Percentiles rank a stretch among this genome's conserved stretches.
These are phyloP conservation scores for Drosophila sordidapex DNA, from an alignment of 2,888 invertebrate genomes.

Conservation along the genomic window DNA sequence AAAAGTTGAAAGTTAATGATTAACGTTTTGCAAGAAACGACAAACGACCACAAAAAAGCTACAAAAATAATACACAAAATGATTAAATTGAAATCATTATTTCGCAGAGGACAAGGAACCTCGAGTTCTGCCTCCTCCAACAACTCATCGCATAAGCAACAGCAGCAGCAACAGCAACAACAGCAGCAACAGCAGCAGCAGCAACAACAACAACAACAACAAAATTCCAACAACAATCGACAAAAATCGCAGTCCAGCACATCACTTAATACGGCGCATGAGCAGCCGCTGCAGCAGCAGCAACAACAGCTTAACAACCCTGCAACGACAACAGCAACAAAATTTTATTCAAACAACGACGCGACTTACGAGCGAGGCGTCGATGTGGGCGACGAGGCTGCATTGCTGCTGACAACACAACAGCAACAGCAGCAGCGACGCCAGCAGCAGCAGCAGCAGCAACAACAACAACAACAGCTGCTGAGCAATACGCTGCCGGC, in stretches of 20 bases:
- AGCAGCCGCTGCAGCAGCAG: slow-evolving; percentile 55
- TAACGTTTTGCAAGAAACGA: slow-evolving; percentile 65
- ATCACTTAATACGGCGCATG: slow-evolving; percentile 78
- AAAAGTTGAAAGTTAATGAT: slow-evolving; percentile 60
- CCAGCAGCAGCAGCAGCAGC: slow-evolving; percentile 49
- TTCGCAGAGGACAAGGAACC: slow-evolving; percentile 92
- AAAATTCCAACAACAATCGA: slow-evolving; percentile 74
- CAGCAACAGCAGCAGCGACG: slow-evolving; percentile 58
- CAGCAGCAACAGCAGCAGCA: slow-evolving; percentile 56
- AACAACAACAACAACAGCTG: slow-evolving; percentile 41
- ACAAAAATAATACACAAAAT: slow-evolving; percentile 85
- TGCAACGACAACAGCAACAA: slow-evolving; percentile 53
- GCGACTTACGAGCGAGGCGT: slow-evolving; percentile 79
- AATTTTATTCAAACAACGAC: slow-evolving; percentile 77
- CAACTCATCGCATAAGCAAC: slow-evolving; percentile 69
- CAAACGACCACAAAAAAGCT: slow-evolving; percentile 16
- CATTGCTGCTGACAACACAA: slow-evolving; percentile 63
- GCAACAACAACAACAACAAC: slow-evolving; percentile 44
- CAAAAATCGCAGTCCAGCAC: slow-evolving; percentile 82
- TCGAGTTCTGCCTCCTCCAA: slow-evolving; percentile 83
- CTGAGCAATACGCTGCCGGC: slow-evolving; percentile 78
- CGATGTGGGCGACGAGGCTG: slow-evolving; percentile 80
- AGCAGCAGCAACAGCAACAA: slow-evolving; percentile 50
- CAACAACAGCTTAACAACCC: slow-evolving; percentile 45
- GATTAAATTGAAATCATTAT: slow-evolving; percentile 96